These are phyloP conservation scores for Mionectes olivaceus DNA, from an alignment of 2,797 vertebrate species.

Conservation along the genomic window DNA sequence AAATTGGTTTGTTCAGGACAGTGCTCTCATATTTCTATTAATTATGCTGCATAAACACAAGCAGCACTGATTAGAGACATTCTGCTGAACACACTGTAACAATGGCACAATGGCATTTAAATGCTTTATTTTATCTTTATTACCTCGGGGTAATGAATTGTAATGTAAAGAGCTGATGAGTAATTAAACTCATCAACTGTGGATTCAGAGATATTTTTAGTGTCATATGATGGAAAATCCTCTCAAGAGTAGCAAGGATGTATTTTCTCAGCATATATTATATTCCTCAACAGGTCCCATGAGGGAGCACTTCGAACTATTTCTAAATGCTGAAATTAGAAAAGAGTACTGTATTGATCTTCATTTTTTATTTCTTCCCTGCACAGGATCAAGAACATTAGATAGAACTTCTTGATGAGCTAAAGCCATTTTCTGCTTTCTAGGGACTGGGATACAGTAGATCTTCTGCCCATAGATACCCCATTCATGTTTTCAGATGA, in stretches of 20 bases:
- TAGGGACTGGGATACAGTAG: background rate
- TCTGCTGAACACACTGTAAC: constrained; percentile 18
- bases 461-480: background rate
- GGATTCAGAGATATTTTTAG: constrained; percentile 59
- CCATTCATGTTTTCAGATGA: background rate
- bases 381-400: background rate
- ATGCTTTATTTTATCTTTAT: constrained; percentile 65
- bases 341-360: background rate
- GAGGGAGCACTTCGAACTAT: background rate
- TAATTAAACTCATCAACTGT: constrained; percentile 68
- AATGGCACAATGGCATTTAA: constrained; percentile 43
- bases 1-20: background rate
- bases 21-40: constrained; percentile 19
- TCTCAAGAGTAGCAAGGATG: constrained; percentile 18
- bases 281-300: constrained; percentile 14
- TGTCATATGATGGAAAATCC: constrained; percentile 42
- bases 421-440: background rate
- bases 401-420: background rate
- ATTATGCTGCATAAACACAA: constrained; percentile 43
- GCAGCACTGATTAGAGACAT: constrained; percentile 44
- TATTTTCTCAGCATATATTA: constrained; percentile 34
- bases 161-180: constrained; percentile 61
- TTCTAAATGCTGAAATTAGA: constrained; percentile 28
- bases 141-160: constrained; percentile 63
- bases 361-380: background rate